A percentile compares a stretch with the other conserved stretches of the same genome.
phyloP scores from a whole-genome alignment of 2,888 invertebrate species.

The Caenorhabditis sinica region DNA sequence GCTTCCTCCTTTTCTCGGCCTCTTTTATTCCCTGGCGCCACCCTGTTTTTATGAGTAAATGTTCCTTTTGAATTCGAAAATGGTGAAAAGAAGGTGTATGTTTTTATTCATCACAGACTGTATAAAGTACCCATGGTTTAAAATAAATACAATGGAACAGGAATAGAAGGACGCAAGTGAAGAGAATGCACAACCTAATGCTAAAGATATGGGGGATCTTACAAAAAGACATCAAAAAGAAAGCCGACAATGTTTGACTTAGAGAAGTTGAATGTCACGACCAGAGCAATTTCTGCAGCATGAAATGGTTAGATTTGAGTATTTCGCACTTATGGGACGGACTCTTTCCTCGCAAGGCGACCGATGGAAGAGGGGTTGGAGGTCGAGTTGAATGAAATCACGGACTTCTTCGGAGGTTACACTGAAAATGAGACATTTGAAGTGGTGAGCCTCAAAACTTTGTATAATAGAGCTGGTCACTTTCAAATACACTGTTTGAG shows the following conservation, averaged over 20 bases:
- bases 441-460: no score
- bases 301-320: conserved; percentile 74
- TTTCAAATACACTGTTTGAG: no score
- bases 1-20: conserved; percentile 4
- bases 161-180: not conserved
- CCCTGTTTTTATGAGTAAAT: conserved; percentile 35
- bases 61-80: not conserved
- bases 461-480: no score
- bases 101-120: no score
- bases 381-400: conserved; percentile 54
- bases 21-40: conserved; percentile 14
- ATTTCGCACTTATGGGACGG: conserved; percentile 58
- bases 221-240: not conserved
- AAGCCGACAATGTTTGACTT: not conserved
- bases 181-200: conserved; percentile 8
- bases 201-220: not conserved
- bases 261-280: conserved; percentile 71
- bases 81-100: no score
- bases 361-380: conserved; percentile 66
- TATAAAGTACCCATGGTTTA: not conserved
- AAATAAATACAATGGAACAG: not conserved
- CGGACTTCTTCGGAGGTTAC: conserved; percentile 48
- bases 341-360: conserved; percentile 75
- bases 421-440: conserved; percentile 33
- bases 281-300: conserved; percentile 78